Base-by-base conservation (phyloP, 2,888 invertebrate species). In the Idaea dimidiata region DNA sequence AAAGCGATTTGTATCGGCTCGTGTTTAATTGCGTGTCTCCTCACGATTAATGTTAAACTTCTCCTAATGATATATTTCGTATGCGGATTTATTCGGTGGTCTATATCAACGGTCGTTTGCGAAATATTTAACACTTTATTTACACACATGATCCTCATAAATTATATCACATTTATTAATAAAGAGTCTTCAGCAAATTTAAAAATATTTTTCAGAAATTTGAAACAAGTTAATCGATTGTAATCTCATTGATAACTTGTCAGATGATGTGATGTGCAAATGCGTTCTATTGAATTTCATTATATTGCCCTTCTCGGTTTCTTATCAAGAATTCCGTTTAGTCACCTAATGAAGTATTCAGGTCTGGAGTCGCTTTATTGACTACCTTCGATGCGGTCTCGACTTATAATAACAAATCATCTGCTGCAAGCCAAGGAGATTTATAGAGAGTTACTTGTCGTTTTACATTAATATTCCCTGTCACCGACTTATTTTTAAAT, bases 261-360 rank as follows among this genome's bases (percentile, higher is more conserved):
- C 55, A 56, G 71, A 77, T 62, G 54, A 54, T 71, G 77, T 80
- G 80, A 81, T 78, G 73, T 76, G 82, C 82, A 76, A 78, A 78
- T 81, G 79, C 76, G 76, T 84, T 84, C 80, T 83, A 73, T 64
- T 66, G 70, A 81, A 43, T 43, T 10, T 43, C 14, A 43, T 43
- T 43, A 43, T 43, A 76, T 81, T 79, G 81, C 81, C 77, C 76
- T 77, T 79, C 75, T 72, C 72, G 69, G 72, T 70, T 76, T 72
- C 79, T 83, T 83, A 85, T 86, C 83, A 84, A 74, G 76, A 76
- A 75, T 84, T 82, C 72, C 78, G 88, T 82, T 79, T 71, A 87
- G 87, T 90, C 90, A 90, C 84, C 87, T 91, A 87, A 91, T 91
- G 88, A 90, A 89, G 88, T 87, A 89, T 90, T 89, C 86, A 88